A percentile compares a stretch with the other conserved stretches of the same genome.
Conservation (phyloP, 2,113 vertebrate species). For the Macrotus californicus region DNA sequence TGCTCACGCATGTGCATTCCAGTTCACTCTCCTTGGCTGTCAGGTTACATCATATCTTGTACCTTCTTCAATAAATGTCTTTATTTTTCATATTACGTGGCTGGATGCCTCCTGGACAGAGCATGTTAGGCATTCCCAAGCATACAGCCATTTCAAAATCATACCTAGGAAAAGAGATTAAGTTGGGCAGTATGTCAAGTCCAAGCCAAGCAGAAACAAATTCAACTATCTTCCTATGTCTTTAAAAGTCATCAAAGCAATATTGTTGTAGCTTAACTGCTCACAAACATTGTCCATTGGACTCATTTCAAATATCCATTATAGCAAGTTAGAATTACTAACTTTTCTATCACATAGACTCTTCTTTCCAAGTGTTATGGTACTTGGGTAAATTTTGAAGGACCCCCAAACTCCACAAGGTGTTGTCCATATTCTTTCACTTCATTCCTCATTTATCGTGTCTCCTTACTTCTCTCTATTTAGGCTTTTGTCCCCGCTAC, state of each 20-base stretch:
- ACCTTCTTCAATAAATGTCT: too few relatives aligned
- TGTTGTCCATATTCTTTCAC: neutral
- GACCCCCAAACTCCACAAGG: neutral
- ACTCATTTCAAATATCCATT: neutral
- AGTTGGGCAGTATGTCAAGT: neutral
- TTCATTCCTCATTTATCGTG: neutral
- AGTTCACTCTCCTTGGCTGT: too few relatives aligned
- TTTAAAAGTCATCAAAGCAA: neutral
- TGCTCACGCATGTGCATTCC: too few relatives aligned
- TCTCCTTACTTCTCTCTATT: neutral
- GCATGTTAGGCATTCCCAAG: neutral
- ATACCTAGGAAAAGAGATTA: neutral
- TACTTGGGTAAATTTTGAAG: neutral
- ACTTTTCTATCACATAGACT: neutral
- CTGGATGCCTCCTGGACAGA: too few relatives aligned
- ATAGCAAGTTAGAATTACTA: neutral
- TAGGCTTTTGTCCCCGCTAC: neutral
- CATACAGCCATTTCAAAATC: neutral
- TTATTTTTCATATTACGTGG: too few relatives aligned
- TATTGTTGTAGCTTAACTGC: neutral
- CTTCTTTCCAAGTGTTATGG: neutral
- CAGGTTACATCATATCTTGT: too few relatives aligned
- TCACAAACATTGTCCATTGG: neutral
- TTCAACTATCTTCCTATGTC: neutral
- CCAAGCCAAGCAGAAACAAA: neutral